Evolutionary conservation across 2,113 vertebrate genomes (phyloP), one percentile per base, ranked within the genome.

Genomic region (Rattus rattus): DNA sequence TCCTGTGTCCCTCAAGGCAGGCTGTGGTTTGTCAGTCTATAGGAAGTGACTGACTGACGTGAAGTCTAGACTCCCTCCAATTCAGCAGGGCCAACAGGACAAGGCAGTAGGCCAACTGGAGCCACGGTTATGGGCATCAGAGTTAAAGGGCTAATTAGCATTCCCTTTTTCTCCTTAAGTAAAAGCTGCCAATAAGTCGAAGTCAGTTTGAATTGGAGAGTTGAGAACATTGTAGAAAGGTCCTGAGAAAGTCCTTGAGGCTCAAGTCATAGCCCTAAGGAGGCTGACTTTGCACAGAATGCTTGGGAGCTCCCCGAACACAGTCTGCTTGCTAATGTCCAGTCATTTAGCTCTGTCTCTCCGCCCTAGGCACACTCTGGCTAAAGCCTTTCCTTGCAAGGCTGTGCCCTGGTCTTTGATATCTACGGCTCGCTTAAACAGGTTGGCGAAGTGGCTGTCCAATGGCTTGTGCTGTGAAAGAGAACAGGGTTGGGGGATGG

Each of bases 381-480:
- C 54, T 81, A 4, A 30, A 75, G 17, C 24, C 36, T 69, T 54
- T 39, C 28, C 1, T 0, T 20, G 2, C 14, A 2, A 61, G 36
- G 80, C 13, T 47, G 22, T 69, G 43, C 33, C 36, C 22, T 12
- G 24, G 0, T 24, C 47, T 0, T 4, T 0, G 49, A 86, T 14
- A n/a, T 17, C 9, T 1, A 0, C 5, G 2, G 1, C 12, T 91
- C 63, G 12, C 0, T 2, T 7, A 9, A n/a, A 13, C 1, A 84
- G 16, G 5, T 17, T 39, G 36, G 36, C 2, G n/a, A 54, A 17
- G 28, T 49, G 49, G 54, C 8, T 59, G 28, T 26, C 1, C n/a
- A 14, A 56, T 13, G 75, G 65, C n/a, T 11, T 17, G 11, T 67
- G 7, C 20, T 39, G 30, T 33, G 12, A 63, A 26, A 36, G 26